phyloP scores from a whole-genome alignment of 92 coral and sea anemone species.

The Parazoanthus atlanticus region DNA sequence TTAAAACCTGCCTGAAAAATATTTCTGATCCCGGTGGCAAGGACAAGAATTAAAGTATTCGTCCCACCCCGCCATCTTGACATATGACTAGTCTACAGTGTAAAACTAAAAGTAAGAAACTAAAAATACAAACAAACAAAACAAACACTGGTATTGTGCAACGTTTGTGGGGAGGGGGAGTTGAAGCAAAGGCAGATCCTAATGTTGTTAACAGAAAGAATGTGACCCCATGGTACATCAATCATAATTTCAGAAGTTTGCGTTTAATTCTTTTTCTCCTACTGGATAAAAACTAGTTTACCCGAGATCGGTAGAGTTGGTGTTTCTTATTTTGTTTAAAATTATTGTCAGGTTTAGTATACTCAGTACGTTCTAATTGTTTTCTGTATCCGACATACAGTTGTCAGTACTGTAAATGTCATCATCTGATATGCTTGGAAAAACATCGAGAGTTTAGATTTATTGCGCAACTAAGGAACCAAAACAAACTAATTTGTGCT shows the following conservation, averaged over 20 bases:
- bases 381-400: constrained; percentile 3
- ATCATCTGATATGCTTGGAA: background rate
- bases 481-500: background rate
- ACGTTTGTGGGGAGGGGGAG: background rate
- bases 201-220: too few relatives aligned
- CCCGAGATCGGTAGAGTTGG: background rate
- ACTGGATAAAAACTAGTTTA: too few relatives aligned
- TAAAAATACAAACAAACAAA: background rate
- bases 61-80: background rate
- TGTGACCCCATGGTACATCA: too few relatives aligned
- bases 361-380: constrained; percentile 1
- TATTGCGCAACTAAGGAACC: background rate
- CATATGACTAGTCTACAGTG: background rate
- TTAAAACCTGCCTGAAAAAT: too few relatives aligned
- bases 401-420: background rate
- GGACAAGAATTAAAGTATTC: background rate
- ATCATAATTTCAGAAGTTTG: too few relatives aligned
- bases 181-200: too few relatives aligned
- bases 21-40: constrained; percentile 9
- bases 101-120: constrained; percentile 1
- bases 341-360: constrained; percentile 1
- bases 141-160: background rate
- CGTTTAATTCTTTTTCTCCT: too few relatives aligned
- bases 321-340: constrained; percentile 1
- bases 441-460: constrained; percentile 9